Evolutionary conservation across 92 coral and sea anemone species (phyloP), one percentile per base, ranked within the genome.

Genomic region (Epizoanthus stellaris): DNA sequence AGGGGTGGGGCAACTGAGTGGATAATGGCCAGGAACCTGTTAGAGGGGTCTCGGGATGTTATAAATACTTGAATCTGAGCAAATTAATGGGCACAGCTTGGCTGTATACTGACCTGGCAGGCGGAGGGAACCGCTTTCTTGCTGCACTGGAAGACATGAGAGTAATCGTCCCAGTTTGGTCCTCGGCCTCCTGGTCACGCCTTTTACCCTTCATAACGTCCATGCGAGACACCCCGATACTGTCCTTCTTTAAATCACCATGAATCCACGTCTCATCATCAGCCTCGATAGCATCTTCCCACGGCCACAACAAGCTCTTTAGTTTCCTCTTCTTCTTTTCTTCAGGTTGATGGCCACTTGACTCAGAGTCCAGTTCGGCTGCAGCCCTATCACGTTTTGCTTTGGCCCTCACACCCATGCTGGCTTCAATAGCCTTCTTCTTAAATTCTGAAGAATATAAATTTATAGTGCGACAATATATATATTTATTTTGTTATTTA

Each of bases 241-340:
- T n/a, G 9, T 87, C 85, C 21, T 80, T 77, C 38, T 79, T 70
- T 17, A 95, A 86, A 38, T 87, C 84, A 0, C 93, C 93, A 52
- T 88, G 86, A 42, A 95, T 89, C 88, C 85, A 89, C 66, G 86
- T 82, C 69, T 91, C 91, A 61, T 91, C 95, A 3, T 93, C 91
- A 12, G 73, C 82, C 70, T 94, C 98, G 4, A 88, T 88, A 4
- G 95, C 92, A 12, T 83, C 76, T 70, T 92, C 93, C 95, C 95
- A 94, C 3, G 98, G 98, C 98, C 98, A 94, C 47, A 94, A 77
- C 56, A 85, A 88, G 73, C 98, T 94, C 38, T 81, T 86, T n/a
- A 57, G 43, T 12, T 90, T 77, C 64, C 85, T 88, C n/a, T 66
- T 72, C 74, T 82, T 87, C 59, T 56, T 79, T 58, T 60, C 81